These are phyloP conservation scores for Himalopsyche kuldschensis DNA, from an alignment of 2,888 invertebrate species.

Conservation along the genomic window DNA sequence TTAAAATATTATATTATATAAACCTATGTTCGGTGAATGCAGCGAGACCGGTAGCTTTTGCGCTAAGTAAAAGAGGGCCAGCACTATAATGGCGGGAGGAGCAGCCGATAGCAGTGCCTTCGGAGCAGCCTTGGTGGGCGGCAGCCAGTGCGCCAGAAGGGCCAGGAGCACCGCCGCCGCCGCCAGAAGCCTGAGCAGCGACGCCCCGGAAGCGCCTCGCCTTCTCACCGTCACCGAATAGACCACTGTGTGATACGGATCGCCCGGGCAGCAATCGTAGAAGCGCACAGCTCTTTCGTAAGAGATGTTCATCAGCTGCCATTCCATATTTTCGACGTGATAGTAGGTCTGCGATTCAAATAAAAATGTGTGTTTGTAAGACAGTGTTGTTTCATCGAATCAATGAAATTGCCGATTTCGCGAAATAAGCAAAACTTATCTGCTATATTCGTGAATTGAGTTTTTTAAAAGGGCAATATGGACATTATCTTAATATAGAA, in stretches of 20 bases:
- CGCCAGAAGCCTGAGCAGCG: conserved; percentile 47
- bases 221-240: conserved; percentile 37
- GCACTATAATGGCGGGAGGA: conserved; percentile 46
- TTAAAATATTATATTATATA: no score
- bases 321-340: conserved; percentile 24
- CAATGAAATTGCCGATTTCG: no score
- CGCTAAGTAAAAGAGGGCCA: conserved; percentile 41
- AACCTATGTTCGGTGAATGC: conserved; percentile 32
- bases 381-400: no score
- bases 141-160: conserved; percentile 41
- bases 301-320: conserved; percentile 38
- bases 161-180: conserved; percentile 47
- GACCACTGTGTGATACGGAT: conserved; percentile 48
- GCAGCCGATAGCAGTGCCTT: conserved; percentile 40
- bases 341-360: conserved; percentile 13
- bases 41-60: conserved; percentile 27
- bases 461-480: no score
- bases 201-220: conserved; percentile 38
- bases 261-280: conserved; percentile 59
- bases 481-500: no score
- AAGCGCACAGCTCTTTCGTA: conserved; percentile 43
- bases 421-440: no score
- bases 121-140: conserved; percentile 45
- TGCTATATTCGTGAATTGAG: no score
- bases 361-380: not conserved